phyloP scores from a whole-genome alignment of 2,797 vertebrate genomes.

The Epinephelus malabaricus region DNA sequence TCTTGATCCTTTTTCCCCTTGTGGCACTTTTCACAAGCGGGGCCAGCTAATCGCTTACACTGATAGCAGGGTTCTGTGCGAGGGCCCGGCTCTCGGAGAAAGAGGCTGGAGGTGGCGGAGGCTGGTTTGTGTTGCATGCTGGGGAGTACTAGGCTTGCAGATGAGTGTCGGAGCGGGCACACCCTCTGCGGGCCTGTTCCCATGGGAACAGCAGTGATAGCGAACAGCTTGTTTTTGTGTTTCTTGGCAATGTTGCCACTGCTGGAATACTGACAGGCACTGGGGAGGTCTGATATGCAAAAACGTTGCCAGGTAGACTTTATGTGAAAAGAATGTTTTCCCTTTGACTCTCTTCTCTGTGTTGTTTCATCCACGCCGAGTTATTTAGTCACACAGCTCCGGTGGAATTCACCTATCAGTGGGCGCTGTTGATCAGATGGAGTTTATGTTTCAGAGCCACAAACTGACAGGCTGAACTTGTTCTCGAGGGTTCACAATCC shows the following conservation, averaged over 20 bases:
- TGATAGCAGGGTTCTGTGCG: constrained; percentile 61
- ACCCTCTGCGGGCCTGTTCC: constrained; percentile 78
- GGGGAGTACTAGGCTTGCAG: constrained; percentile 57
- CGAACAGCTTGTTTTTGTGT: constrained; percentile 83
- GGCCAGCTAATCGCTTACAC: constrained; percentile 72
- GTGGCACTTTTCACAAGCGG: constrained; percentile 73
- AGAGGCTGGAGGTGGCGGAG: constrained; percentile 19
- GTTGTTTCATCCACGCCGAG: constrained; percentile 55
- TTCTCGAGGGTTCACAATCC: constrained; percentile 72
- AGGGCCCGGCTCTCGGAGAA: constrained; percentile 53
- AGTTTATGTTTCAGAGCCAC: constrained; percentile 64
- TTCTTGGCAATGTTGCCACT: constrained; percentile 75
- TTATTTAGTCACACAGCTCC: constrained; percentile 50
- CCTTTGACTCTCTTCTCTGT: constrained; percentile 56
- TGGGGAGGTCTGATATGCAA: constrained; percentile 79
- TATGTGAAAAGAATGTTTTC: constrained; percentile 57
- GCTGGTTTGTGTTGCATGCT: constrained; percentile 44
- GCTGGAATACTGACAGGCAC: constrained; percentile 76
- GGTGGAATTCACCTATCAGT: constrained; percentile 46
- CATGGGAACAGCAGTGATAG: constrained; percentile 81
- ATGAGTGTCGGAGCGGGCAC: constrained; percentile 76
- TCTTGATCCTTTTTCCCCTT: constrained; percentile 72
- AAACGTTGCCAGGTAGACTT: constrained; percentile 73
- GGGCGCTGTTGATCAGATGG: constrained; percentile 54
- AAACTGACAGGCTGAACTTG: constrained; percentile 79